Evolutionary conservation across 2,888 invertebrate species (phyloP).

Genomic region (Clistopyga incitator): DNA sequence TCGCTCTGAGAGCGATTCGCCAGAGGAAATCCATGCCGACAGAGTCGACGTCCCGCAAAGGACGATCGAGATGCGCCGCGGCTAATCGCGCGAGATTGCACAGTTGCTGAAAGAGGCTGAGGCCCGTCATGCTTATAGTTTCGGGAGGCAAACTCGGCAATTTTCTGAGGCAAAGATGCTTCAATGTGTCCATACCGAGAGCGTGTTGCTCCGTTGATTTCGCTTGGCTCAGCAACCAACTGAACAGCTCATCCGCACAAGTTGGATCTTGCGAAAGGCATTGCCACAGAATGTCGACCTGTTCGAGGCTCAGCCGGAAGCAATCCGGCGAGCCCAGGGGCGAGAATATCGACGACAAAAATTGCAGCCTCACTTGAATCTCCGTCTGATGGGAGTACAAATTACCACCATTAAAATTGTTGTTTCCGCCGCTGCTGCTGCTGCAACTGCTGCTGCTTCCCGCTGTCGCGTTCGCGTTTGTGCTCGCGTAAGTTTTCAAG

Average conservation of each 20-base stretch:
- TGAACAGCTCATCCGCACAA: slow-evolving; percentile 96
- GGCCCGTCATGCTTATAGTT: slow-evolving; percentile 95
- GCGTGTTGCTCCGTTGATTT: slow-evolving; percentile 97
- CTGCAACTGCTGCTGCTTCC: slow-evolving; percentile 47
- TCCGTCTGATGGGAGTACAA: slow-evolving; percentile 93
- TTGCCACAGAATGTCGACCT: slow-evolving; percentile 96
- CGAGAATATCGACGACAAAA: slow-evolving; percentile 96
- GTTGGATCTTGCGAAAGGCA: slow-evolving; percentile 94
- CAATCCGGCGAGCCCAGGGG: slow-evolving; percentile 95
- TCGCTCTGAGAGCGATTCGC: slow-evolving; percentile 96
- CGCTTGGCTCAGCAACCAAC: slow-evolving; percentile 96
- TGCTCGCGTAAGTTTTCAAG: slow-evolving; percentile 89
- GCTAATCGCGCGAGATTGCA: slow-evolving; percentile 94
- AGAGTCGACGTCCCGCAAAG: slow-evolving; percentile 85
- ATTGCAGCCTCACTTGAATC: slow-evolving; percentile 95
- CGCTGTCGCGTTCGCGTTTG: slow-evolving; percentile 76
- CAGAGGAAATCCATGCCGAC: slow-evolving; percentile 97
- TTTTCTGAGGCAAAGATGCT: slow-evolving; percentile 95
- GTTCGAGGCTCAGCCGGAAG: slow-evolving; percentile 93
- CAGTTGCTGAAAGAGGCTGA: slow-evolving; percentile 95
- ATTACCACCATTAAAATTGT: slow-evolving; percentile 72
- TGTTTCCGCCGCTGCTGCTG: slow-evolving; percentile 71
- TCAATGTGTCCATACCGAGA: slow-evolving; percentile 93
- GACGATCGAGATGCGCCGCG: slow-evolving; percentile 86
- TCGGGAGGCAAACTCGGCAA: slow-evolving; percentile 95